A percentile compares a stretch with the other conserved stretches of the same genome.
These are phyloP conservation scores for Pardosa pseudoannulata DNA, from an alignment of 2,888 invertebrate species.

Conservation along the genomic window DNA sequence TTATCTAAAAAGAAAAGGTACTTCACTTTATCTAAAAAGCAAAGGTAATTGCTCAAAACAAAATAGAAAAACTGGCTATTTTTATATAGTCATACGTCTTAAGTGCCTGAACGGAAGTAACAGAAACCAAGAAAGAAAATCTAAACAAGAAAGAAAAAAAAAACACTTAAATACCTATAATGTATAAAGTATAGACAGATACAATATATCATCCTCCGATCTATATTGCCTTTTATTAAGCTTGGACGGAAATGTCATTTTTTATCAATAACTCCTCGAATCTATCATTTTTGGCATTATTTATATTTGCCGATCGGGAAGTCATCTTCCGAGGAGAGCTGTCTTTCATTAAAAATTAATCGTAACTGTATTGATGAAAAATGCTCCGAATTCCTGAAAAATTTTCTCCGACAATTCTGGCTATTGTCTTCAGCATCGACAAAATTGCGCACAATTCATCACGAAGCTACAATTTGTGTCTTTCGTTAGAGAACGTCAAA, in stretches of 20 bases:
- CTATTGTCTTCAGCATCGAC: conserved; percentile 37
- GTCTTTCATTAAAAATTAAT: conserved; percentile 61
- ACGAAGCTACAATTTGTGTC: background rate
- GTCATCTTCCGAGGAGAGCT: conserved; percentile 8
- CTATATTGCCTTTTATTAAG: conserved; percentile 62
- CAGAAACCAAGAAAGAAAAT: background rate
- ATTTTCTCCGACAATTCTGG: conserved; percentile 30
- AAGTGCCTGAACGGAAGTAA: background rate
- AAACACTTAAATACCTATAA: conserved; percentile 43
- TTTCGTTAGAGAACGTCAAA: background rate
- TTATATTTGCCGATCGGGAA: conserved; percentile 48
- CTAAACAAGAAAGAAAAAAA: conserved; percentile 26
- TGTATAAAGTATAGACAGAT: conserved; percentile 25
- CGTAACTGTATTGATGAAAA: conserved; percentile 40
- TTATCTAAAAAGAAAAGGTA: no score
- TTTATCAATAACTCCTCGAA: conserved; percentile 59
- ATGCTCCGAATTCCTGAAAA: background rate
- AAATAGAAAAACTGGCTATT: background rate
- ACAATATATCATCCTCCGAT: conserved; percentile 57
- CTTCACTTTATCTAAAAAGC: background rate
- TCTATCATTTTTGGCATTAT: conserved; percentile 56
- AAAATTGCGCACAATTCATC: conserved; percentile 58
- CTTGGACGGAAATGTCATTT: conserved; percentile 52
- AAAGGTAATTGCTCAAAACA: background rate
- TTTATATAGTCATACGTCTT: background rate